Evolutionary conservation across 2,113 vertebrate species (phyloP), one percentile per base, ranked within the genome.

Genomic region (Hirundichthys speculiger): DNA sequence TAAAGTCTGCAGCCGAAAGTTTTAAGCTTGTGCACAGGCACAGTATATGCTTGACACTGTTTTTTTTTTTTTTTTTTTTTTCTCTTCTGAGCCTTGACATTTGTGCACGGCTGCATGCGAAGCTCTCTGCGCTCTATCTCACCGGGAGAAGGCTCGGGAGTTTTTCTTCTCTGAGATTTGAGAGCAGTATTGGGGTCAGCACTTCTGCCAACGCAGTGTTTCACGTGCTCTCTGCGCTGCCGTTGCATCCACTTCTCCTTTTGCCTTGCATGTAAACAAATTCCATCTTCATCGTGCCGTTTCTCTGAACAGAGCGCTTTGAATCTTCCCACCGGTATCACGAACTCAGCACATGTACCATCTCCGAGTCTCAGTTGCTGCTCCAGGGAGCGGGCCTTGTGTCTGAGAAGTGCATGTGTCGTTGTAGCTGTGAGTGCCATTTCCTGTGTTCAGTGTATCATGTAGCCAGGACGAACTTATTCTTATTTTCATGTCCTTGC

Each of bases 201-300:
- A 67, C 68, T 82, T 89, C 66, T 88, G 82, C 86, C 71, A 81
- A 61, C 79, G 77, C 67, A 79, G 85, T 83, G 46, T 80, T 89
- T 87, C 73, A 48, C 55, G 39, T 45, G 40, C 25, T 82, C 78
- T 60, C 73, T 75, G 70, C 70, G 54, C 83, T 57, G 81, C 76
- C 71, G 63, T 60, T 64, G 64, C 77, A 83, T 73, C 73, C 40
- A 68, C 77, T 81, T 79, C 65, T 67, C 69, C 81, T 78, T n/a
- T 63, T 15, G 60, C 79, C 41, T 65, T 51, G 24, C 61, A 47
- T 47, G 48, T 73, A 86, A 83, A 84, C 81, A 79, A 78, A 79
- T 63, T 50, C 25, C 9, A 27, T 75, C 84, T 83, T 85, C 85
- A 82, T 88, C 83, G 69, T 82, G 77, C 64, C 73, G 81, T 75